Evolutionary conservation across 2,888 invertebrate species (phyloP), one percentile per base, ranked within the genome.

Genomic region (Maniola hyperantus): DNA sequence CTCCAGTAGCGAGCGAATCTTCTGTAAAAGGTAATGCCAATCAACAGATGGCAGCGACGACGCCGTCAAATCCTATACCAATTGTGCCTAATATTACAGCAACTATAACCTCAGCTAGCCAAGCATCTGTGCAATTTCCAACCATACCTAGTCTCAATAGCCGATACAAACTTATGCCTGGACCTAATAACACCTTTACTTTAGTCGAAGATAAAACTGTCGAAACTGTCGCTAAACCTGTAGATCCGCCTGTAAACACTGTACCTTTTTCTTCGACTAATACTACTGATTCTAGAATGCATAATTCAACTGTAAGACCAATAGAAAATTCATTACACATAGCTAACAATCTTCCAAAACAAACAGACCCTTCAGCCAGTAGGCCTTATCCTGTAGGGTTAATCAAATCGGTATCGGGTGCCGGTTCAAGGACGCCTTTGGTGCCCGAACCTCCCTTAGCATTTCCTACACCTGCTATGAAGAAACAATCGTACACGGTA

Each of bases 351-450:
- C 5, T 58, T 66, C 0, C 57, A 54, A 62, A 61, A 55, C 42
- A 20, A 34, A 34, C 71, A 55, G 34, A 48, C 10, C n/a, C 33
- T n/a, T 42, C 51, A 15, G 26, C 0, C 6, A 13, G 8, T 55
- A 59, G 83, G 60, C 92, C 91, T 15, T 92, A 92, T 71, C 91
- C 91, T 26, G 91, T 92, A 2, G 90, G 91, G 5, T 75, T 92
- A 48, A 89, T 92, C 68, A 85, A 87, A 76, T 86, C 88, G 6
- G 72, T 84, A 36, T 20, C 69, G 10, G 54, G 60, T 34, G 73
- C 81, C 6, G 83, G 82, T 68, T 74, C 81, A 1, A 76, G 71
- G 51, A 46, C 72, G 8, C 66, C 77, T 20, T 63, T 79, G 0
- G 60, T 63, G 0, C 53, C 70, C 13, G 72, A 73, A 15, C 76